Evolutionary conservation across 1,140 invertebrate species (phyloP).

Genomic region (Aphelinus certus): DNA sequence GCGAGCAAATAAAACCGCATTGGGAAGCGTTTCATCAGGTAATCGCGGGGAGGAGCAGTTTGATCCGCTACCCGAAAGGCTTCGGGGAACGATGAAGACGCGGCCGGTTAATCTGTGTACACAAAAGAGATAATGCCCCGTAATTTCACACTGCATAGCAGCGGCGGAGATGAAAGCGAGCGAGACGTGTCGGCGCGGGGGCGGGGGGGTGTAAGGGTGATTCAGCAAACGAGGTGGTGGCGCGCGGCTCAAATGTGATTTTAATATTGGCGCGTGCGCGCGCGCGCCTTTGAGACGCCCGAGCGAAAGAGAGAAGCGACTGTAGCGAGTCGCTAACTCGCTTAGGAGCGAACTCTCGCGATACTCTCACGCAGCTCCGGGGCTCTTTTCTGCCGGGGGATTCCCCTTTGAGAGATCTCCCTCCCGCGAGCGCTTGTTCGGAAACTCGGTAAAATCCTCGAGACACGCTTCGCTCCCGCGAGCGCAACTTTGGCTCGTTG

Average conservation of each 20-base stretch:
- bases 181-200: conserved; percentile 1
- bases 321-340: conserved; percentile 52
- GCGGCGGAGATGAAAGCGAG: neutral
- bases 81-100: too few relatives aligned
- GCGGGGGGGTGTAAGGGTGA: conserved; percentile 35
- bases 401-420: conserved; percentile 50
- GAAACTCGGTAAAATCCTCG: conserved; percentile 56
- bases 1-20: too few relatives aligned
- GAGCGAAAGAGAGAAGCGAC: conserved; percentile 18
- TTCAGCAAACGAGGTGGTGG: conserved; percentile 48
- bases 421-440: conserved; percentile 43
- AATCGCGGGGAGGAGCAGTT: too few relatives aligned
- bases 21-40: too few relatives aligned
- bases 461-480: conserved; percentile 2
- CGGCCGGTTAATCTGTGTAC: too few relatives aligned
- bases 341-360: conserved; percentile 46
- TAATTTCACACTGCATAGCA: too few relatives aligned
- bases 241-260: conserved; percentile 55
- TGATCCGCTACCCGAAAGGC: too few relatives aligned
- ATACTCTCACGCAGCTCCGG: conserved; percentile 32
- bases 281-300: conserved; percentile 53
- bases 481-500: neutral
- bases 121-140: too few relatives aligned
- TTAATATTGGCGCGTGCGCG: conserved; percentile 53
- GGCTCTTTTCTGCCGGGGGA: conserved; percentile 36